Percentiles rank a stretch among this genome's conserved stretches.
These are phyloP conservation scores for Oscheius sp. DNA, from an alignment of 2,888 invertebrate genomes.

Conservation along the genomic window DNA sequence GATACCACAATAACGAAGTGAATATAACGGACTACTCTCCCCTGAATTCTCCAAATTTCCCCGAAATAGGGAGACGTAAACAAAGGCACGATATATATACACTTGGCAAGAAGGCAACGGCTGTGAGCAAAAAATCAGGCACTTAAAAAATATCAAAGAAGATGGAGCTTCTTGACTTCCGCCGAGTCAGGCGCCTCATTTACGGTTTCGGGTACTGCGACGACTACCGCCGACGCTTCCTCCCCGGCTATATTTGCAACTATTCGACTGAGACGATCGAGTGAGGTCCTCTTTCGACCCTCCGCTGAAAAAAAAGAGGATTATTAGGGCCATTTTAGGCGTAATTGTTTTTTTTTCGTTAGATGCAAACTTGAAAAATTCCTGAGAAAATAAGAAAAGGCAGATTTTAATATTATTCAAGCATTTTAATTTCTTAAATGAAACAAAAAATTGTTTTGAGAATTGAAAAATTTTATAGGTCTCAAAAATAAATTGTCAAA, in stretches of 20 bases:
- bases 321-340: too few species aligned
- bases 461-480: too few species aligned
- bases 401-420: too few species aligned
- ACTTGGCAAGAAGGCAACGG: slow-evolving; percentile 14
- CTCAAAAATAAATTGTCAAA: too few species aligned
- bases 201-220: slow-evolving; percentile 25
- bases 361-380: too few species aligned
- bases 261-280: slow-evolving; percentile 51
- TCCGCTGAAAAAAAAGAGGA: slow-evolving; percentile 39
- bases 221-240: slow-evolving; percentile 12
- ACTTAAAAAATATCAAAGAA: not conserved
- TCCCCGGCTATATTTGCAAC: slow-evolving; percentile 47
- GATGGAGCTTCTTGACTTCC: not conserved
- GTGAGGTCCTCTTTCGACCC: slow-evolving; percentile 44
- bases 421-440: too few species aligned
- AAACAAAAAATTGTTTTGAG: too few species aligned
- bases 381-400: too few species aligned
- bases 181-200: slow-evolving; percentile 1
- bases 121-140: slow-evolving; percentile 9
- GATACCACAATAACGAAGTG: too few species aligned
- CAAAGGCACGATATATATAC: slow-evolving; percentile 8
- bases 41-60: too few species aligned
- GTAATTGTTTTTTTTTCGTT: too few species aligned
- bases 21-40: too few species aligned
- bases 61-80: not conserved